Base-by-base conservation (phyloP, 1,140 invertebrate genomes). In the Scaptomyza hsui region DNA sequence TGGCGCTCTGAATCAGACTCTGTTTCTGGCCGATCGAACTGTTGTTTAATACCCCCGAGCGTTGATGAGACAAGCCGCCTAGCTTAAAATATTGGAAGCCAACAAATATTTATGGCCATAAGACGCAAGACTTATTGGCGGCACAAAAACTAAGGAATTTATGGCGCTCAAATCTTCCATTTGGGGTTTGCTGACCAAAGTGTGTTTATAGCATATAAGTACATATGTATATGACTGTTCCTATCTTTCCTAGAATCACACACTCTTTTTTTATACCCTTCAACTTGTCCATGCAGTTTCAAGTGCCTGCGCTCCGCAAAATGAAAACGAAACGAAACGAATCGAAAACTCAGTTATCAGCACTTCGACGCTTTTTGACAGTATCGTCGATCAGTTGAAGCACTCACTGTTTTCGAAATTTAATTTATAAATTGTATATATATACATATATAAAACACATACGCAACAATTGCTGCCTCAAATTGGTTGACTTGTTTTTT, bases 81-180 rank as follows among this genome's bases (percentile, higher is more conserved):
- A 52, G 81, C 82, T 88, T 86, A 63, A 24, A 69, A 32, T 35
- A 72, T 71, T 48, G 57, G 62, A 45, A 19, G 24, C 44, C 32
- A 32, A 75, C 69, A 88, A 32, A 75, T 69, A 88, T 75, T 86
- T 83, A 83, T 71, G 67, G 56, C 45, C 44, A 68, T 88, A 85
- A 88, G 81, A 61, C 81, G 15, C 49, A 75, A 70, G 81, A 68
- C 81, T 85, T 85, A 86, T 67, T 53, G 82, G 83, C 83, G 82
- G 81, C 71, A 16, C 53, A 37, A 52, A 29, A 29, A 51, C 70
- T 59, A 67, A 71, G 63, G 83, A 76, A 80, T 75, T 75, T 73
- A 75, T 75, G 57, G 57, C 51, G 52, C 18, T 15, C 45, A 26
- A 37, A 39, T 29, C 42, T 45, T 35, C n/a, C 18, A 26, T 18